Percentiles rank a stretch among this genome's conserved stretches.
Conservation (phyloP, 2,113 vertebrate species). For the Raja brachyura region DNA sequence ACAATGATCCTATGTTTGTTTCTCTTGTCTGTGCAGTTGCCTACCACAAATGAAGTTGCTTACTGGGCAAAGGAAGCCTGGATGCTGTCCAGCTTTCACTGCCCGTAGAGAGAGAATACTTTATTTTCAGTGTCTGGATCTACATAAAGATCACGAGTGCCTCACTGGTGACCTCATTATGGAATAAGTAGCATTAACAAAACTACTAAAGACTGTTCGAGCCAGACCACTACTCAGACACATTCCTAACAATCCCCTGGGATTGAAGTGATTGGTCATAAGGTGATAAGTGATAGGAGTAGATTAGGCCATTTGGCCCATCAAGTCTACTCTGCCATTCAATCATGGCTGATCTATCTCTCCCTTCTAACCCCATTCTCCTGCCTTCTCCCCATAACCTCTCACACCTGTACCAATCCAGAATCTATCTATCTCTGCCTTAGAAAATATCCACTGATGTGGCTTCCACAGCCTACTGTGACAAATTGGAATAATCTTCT, state of each 20-base stretch:
- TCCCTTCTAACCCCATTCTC: too few relatives aligned
- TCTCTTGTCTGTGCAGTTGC: background rate
- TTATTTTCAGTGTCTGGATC: background rate
- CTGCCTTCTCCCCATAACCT: too few relatives aligned
- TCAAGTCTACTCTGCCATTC: too few relatives aligned
- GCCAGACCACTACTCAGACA: too few relatives aligned
- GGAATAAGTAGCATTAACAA: background rate
- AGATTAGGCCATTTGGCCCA: too few relatives aligned
- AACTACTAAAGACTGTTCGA: background rate
- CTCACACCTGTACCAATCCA: too few relatives aligned
- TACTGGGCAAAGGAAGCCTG: background rate
- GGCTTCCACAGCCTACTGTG: too few relatives aligned
- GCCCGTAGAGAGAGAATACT: background rate
- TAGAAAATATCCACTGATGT: too few relatives aligned
- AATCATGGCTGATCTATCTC: too few relatives aligned
- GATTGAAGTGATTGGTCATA: background rate
- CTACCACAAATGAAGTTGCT: background rate
- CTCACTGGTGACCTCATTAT: background rate
- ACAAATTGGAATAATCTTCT: background rate
- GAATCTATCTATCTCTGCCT: too few relatives aligned
- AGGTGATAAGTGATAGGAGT: too few relatives aligned
- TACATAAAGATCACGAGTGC: background rate
- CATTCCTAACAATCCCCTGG: background rate
- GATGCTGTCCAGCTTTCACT: background rate
- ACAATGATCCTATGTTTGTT: background rate